These are phyloP conservation scores for Chiroxiphia lanceolata DNA, from an alignment of 2,797 vertebrate genomes.

Conservation along the genomic window DNA sequence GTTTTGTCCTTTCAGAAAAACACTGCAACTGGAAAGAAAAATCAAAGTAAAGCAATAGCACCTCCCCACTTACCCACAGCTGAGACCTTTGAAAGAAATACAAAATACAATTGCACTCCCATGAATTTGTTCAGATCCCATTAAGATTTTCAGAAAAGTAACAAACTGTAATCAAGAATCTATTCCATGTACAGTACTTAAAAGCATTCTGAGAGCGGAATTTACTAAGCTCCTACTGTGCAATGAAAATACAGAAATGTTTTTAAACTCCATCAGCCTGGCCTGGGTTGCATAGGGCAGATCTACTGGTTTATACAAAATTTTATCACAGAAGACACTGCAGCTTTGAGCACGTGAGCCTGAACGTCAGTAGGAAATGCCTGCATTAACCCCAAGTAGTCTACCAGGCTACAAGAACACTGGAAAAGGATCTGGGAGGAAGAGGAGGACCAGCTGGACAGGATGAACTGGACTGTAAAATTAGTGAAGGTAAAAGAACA, in stretches of 20 bases:
- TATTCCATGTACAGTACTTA: neutral
- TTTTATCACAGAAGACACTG: neutral
- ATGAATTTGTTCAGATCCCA: neutral
- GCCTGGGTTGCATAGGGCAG: neutral
- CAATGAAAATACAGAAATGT: neutral
- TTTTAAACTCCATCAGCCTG: neutral
- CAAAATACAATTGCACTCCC: rapidly evolving
- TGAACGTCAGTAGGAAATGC: neutral
- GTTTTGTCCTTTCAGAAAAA: neutral
- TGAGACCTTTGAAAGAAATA: neutral
- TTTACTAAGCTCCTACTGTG: neutral
- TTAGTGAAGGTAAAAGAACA: neutral
- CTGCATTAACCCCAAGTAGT: neutral
- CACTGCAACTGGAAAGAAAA: neutral
- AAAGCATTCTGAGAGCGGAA: neutral
- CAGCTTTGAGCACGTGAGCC: neutral
- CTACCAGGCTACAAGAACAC: neutral
- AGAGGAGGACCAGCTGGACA: neutral
- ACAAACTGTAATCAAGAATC: neutral
- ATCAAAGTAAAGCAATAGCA: neutral
- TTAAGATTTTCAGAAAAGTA: neutral
- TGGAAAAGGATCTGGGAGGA: neutral
- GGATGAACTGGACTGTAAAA: neutral
- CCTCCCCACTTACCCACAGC: neutral
- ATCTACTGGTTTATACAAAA: neutral